A percentile compares a stretch with the other conserved stretches of the same genome.
Conservation (phyloP, 2,797 vertebrate genomes). For the Fistularia commersonii region DNA sequence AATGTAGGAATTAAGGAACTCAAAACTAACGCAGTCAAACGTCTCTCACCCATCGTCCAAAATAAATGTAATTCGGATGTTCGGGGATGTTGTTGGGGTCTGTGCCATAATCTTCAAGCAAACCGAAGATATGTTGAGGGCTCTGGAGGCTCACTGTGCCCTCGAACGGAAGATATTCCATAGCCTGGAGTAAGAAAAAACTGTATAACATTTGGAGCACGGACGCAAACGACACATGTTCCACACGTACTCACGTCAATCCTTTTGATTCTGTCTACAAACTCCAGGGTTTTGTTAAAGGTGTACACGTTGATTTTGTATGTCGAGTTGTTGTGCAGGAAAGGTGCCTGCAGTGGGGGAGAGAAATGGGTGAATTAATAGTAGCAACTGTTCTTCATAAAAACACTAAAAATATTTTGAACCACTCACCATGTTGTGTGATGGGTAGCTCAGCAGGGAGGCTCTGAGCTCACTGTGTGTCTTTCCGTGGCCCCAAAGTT, state of each 20-base stretch:
- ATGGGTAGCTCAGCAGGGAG: conserved; percentile 83
- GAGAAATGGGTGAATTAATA: not conserved
- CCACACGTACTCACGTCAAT: conserved; percentile 86
- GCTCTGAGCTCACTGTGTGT: conserved; percentile 81
- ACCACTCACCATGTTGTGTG: conserved; percentile 83
- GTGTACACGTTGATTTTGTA: conserved; percentile 94
- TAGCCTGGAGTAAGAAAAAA: conserved; percentile 59
- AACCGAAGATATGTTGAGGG: conserved; percentile 87
- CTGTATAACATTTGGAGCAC: conserved; percentile 2
- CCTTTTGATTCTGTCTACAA: conserved; percentile 85
- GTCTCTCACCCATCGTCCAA: conserved; percentile 93
- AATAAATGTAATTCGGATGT: conserved; percentile 86
- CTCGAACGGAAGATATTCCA: conserved; percentile 92
- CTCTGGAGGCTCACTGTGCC: conserved; percentile 90
- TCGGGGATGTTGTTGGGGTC: conserved; percentile 90
- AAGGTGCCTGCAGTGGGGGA: conserved; percentile 79
- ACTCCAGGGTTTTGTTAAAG: conserved; percentile 93
- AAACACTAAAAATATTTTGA: not conserved
- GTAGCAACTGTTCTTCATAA: not conserved
- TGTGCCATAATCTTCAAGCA: conserved; percentile 93
- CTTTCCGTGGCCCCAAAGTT: conserved; percentile 91
- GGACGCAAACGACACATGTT: not conserved
- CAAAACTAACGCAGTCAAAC: not conserved
- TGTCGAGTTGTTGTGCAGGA: conserved; percentile 83
- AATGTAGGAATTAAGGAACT: not conserved